Conservation (phyloP, 2,113 vertebrate species). For the Notothenia rossii region DNA sequence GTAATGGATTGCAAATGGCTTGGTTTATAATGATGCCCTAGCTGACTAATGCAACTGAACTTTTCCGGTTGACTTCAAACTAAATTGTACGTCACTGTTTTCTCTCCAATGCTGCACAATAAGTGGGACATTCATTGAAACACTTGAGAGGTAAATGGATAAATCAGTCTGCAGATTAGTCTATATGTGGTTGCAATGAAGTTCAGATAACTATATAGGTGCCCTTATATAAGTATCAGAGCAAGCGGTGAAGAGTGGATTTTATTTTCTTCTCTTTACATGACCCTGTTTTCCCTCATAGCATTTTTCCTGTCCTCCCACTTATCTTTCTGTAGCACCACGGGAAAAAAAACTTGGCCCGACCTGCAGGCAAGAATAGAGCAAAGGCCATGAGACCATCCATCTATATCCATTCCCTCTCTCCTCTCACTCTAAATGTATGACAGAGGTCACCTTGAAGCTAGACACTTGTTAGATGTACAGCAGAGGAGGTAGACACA, state of each 20-base stretch:
- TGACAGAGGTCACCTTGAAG: conserved; percentile 66
- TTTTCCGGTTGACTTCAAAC: neutral
- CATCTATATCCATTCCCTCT: conserved; percentile 48
- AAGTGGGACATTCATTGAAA: neutral
- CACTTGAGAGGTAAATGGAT: neutral
- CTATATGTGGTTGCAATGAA: neutral
- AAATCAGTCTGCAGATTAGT: conserved; percentile 1
- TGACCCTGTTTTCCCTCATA: conserved; percentile 8
- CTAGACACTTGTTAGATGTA: conserved; percentile 54
- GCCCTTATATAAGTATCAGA: conserved; percentile 3
- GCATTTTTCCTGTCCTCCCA: conserved; percentile 23
- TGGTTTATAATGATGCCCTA: neutral
- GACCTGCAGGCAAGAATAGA: conserved; percentile 38
- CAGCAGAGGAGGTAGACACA: conserved; percentile 32
- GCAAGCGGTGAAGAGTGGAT: neutral
- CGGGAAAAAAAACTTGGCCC: conserved; percentile 22
- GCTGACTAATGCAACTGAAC: neutral
- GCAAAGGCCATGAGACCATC: conserved; percentile 61
- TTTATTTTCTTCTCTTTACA: conserved; percentile 19
- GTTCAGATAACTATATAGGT: conserved; percentile 2
- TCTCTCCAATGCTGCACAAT: neutral
- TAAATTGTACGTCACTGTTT: neutral
- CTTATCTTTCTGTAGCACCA: neutral
- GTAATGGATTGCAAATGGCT: neutral
- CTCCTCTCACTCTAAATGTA: conserved; percentile 39